Conservation (phyloP, 2,888 invertebrate genomes). For the Meandrusa payeni region DNA sequence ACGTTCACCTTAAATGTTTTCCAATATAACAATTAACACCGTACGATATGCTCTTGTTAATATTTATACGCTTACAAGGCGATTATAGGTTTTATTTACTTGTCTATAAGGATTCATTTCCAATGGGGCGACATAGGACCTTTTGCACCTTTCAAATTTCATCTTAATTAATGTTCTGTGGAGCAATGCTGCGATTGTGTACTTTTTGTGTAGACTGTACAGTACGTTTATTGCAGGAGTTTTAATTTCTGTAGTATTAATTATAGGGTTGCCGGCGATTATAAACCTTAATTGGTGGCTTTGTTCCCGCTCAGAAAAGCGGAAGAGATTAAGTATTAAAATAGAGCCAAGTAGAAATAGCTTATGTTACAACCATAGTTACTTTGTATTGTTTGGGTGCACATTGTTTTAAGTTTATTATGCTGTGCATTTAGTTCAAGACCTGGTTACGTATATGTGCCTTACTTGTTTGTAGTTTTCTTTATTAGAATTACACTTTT, state of each 20-base stretch:
- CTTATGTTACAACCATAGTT: constrained; percentile 21
- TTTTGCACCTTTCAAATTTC: constrained; percentile 50
- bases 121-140: constrained; percentile 34
- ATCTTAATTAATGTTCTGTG: constrained; percentile 73
- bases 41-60: constrained; percentile 42
- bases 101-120: constrained; percentile 38
- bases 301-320: constrained; percentile 51
- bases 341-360: constrained; percentile 33
- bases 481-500: too few relatives aligned
- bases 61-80: constrained; percentile 23
- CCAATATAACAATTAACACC: constrained; percentile 49
- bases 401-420: constrained; percentile 24
- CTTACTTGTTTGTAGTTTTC: constrained; percentile 7
- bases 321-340: constrained; percentile 53
- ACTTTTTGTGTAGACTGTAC: constrained; percentile 55
- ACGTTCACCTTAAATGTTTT: constrained; percentile 35
- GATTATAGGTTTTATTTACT: constrained; percentile 35
- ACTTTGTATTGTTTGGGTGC: constrained; percentile 24
- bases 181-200: constrained; percentile 67
- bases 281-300: constrained; percentile 66
- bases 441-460: constrained; percentile 15
- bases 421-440: constrained; percentile 13
- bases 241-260: constrained; percentile 72
- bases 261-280: constrained; percentile 65
- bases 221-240: constrained; percentile 56